Percentiles rank a stretch among this genome's conserved stretches.
Evolutionary conservation across 2,113 vertebrate genomes (phyloP).

Genomic region (Mus pahari): DNA sequence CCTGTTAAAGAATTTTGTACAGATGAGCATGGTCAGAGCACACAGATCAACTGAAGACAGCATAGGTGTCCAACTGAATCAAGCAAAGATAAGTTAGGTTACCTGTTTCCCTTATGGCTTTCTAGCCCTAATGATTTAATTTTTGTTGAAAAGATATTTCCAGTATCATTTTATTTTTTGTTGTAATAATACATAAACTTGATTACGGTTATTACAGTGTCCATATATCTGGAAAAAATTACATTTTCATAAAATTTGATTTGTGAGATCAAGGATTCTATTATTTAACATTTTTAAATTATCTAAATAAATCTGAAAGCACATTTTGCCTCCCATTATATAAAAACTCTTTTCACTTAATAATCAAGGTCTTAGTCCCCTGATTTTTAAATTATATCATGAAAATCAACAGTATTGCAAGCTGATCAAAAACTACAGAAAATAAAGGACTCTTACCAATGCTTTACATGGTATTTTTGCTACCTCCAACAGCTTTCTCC

Average conservation of each 20-base stretch:
- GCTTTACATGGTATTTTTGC: not conserved
- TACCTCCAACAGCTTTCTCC: constrained; percentile 9
- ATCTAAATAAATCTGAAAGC: constrained; percentile 40
- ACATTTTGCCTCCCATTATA: not conserved
- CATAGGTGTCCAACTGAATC: not conserved
- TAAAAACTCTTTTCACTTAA: not conserved
- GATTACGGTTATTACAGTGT: not conserved
- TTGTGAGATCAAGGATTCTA: not conserved
- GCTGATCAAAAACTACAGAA: not conserved
- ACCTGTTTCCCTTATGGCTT: constrained; percentile 10
- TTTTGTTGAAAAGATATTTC: constrained; percentile 31
- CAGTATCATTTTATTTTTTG: constrained; percentile 44
- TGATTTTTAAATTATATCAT: constrained; percentile 20
- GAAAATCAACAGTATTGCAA: not conserved
- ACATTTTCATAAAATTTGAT: not conserved
- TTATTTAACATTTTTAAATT: constrained; percentile 22
- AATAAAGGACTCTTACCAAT: not conserved
- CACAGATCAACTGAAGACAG: not conserved
- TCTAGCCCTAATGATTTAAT: constrained; percentile 35
- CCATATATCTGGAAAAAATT: constrained; percentile 44
- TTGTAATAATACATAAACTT: constrained; percentile 4
- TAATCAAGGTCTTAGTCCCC: not conserved
- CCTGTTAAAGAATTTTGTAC: not conserved
- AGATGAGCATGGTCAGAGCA: not conserved
- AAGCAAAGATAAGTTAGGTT: constrained; percentile 35